A percentile compares a stretch with the other conserved stretches of the same genome.
Conservation (phyloP, 2,888 invertebrate species). For the Ectobius pallidus region DNA sequence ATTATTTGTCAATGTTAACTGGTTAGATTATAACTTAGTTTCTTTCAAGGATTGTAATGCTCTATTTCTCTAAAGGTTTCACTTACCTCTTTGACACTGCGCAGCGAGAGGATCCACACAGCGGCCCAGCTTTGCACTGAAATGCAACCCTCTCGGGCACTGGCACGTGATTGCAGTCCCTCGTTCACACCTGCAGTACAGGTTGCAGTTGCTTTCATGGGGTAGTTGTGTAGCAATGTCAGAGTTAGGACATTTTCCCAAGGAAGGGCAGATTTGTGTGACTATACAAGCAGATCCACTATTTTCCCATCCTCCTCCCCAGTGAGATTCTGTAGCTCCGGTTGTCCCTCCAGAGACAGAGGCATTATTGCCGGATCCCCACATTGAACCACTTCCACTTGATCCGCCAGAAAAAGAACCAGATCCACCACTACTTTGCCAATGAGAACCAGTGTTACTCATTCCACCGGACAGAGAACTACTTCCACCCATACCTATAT, state of each 20-base stretch:
- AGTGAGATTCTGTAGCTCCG: no score
- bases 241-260: neutral
- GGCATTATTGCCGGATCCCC: no score
- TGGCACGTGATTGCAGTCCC: neutral
- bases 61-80: no score
- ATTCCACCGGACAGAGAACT: neutral
- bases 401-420: no score
- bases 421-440: neutral
- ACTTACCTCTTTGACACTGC: conserved; percentile 3
- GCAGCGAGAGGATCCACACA: neutral
- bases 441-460: neutral
- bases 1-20: no score
- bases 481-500: neutral
- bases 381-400: no score
- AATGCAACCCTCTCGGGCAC: neutral
- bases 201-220: neutral
- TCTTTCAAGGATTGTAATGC: no score
- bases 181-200: neutral
- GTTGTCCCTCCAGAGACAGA: no score
- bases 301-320: no score
- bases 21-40: no score
- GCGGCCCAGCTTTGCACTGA: neutral
- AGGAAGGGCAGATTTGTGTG: neutral
- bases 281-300: no score
- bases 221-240: neutral